phyloP scores from a whole-genome alignment of 53 echinoderm and acorn worm species.

The Antedon mediterranea region DNA sequence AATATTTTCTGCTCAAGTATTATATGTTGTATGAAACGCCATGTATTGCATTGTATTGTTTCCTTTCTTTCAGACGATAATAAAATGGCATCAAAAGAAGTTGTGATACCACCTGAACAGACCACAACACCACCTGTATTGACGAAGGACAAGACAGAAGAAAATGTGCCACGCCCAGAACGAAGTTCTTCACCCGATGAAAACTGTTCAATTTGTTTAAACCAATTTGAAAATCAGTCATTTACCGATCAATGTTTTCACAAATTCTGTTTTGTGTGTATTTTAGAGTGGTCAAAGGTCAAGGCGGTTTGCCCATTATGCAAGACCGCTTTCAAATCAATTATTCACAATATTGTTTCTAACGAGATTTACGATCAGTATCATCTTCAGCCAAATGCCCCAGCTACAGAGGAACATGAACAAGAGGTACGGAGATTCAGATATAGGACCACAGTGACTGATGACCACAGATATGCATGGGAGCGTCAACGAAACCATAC shows the following conservation, averaged over 20 bases:
- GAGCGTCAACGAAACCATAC: slow-evolving; percentile 41
- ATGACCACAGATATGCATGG: slow-evolving; percentile 39
- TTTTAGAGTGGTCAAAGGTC: slow-evolving; percentile 90
- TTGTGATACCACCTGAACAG: not conserved
- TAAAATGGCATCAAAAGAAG: not conserved
- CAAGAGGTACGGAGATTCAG: slow-evolving; percentile 41
- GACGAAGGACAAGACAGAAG: not conserved
- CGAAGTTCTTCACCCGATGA: slow-evolving; percentile 48
- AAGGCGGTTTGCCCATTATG: slow-evolving; percentile 83
- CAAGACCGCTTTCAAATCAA: slow-evolving; percentile 78
- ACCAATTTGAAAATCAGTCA: slow-evolving; percentile 68
- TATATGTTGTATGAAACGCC: too few species aligned
- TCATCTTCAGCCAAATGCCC: slow-evolving; percentile 33
- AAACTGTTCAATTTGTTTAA: slow-evolving; percentile 81
- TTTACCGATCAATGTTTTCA: slow-evolving; percentile 96
- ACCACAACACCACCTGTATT: not conserved
- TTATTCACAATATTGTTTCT: slow-evolving; percentile 85
- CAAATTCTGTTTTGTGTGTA: slow-evolving; percentile 81
- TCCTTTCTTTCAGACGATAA: too few species aligned
- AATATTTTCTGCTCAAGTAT: too few species aligned
- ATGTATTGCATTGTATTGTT: too few species aligned
- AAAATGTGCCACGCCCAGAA: slow-evolving; percentile 1
- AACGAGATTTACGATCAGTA: slow-evolving; percentile 89
- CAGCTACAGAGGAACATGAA: slow-evolving; percentile 21
- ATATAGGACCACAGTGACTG: slow-evolving; percentile 64